Evolutionary conservation across 2,888 invertebrate genomes (phyloP), one percentile per base, ranked within the genome.

Genomic region (Cerastis rubricosa): DNA sequence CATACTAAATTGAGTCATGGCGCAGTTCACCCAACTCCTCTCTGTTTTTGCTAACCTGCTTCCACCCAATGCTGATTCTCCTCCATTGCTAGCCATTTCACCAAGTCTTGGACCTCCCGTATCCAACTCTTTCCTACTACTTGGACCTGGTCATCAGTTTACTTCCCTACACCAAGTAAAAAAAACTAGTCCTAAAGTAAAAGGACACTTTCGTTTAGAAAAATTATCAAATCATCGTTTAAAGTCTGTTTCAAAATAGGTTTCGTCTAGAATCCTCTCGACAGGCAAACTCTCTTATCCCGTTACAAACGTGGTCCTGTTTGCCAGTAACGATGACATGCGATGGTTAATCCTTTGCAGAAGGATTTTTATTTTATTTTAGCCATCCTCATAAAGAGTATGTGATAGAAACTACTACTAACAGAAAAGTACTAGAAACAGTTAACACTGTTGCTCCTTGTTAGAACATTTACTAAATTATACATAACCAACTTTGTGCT

Each of bases 321-420:
- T 14, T 19, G 25, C 25, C 1, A 9, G 59, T 61, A 54, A 47
- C 5, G 19, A 61, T 71, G 45, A 6, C 8, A 54, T 40, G 17
- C 8, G 29, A 40, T 12, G 19, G 19, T 14, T 17, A 43, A 47
- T 40, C 14, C 19, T 64, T 35, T 49, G n/a, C 5, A 49, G 7
- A n/a, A 22, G n/a, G 29, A 57, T 17, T 0, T 5, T 14, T 2
- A 9, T n/a, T n/a, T n/a, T n/a, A n/a, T n/a, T n/a, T n/a, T 54
- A 0, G 14, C 1, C 2, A 54, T 40, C 0, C 0, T 35, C 14
- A 2, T 25, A 2, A 19, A 14, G 7, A 1, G 25, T 17, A n/a
- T 29, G 17, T n/a, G 22, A 43, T 9, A 64, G 64, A 43, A 25
- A n/a, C 14, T 25, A n/a, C n/a, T n/a, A n/a, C n/a, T n/a, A n/a